Evolutionary conservation across 2,888 invertebrate genomes (phyloP), one percentile per base, ranked within the genome.

Genomic region (Hololepta plana): DNA sequence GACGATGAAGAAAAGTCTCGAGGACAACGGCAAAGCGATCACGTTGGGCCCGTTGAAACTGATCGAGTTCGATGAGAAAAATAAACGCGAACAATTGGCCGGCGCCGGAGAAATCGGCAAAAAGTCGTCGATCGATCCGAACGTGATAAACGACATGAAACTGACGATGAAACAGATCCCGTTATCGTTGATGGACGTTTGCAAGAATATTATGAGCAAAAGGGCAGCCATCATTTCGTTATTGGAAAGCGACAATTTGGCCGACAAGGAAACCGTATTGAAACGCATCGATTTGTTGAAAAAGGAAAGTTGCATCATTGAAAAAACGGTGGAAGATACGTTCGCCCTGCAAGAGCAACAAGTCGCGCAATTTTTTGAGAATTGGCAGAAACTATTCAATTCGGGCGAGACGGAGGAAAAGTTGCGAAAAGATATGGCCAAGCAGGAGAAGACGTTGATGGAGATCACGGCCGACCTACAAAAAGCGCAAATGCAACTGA

Each of bases 1-100:
- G 3, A 39, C 47, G 16, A 38, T 52, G 12, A 50, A 51, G 30
- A 47, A 45, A 9, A 45, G 46, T 29, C 32, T 54, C 10, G 48
- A 49, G 20, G 46, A 47, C 22, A 30, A 41, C 12, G 53, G 53
- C 3, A 48, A 47, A 33, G 27, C 28, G 4, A 47, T 51, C 3
- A 37, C 38, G 8, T 24, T 51, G 8, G 38, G 40, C n/a, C 30
- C 32, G 2, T 15, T 39, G 7, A 35, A 32, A 12, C 22, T 37
- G 3, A 12, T 32, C 11, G 32, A 34, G 12, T 25, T 5, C 19
- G 47, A 48, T 4, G 46, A 27, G 2, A 9, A 25, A 3, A 9
- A 9, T 5, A n/a, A n/a, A n/a, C n/a, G n/a, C n/a, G n/a, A n/a
- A n/a, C n/a, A n/a, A n/a, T n/a, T n/a, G n/a, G n/a, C n/a, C n/a